Percentiles rank a stretch among this genome's conserved stretches.
These are phyloP conservation scores for Acronicta psi DNA, from an alignment of 2,888 invertebrate species.

Conservation along the genomic window DNA sequence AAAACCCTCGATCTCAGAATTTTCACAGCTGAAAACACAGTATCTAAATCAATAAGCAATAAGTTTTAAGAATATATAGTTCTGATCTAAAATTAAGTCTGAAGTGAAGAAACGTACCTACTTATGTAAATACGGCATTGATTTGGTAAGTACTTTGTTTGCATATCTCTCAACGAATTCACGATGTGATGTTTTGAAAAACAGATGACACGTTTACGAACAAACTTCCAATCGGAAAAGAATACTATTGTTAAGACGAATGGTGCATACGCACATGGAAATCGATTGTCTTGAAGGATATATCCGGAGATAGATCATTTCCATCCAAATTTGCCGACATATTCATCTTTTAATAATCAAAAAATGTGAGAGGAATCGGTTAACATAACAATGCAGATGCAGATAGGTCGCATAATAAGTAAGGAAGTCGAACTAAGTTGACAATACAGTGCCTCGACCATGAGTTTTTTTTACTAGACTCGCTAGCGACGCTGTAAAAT, in stretches of 20 bases:
- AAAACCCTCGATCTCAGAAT: too few relatives aligned
- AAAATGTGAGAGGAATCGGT: too few relatives aligned
- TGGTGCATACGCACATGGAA: constrained; percentile 33
- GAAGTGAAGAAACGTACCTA: background rate
- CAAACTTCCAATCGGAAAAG: constrained; percentile 56
- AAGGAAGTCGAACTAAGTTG: too few relatives aligned
- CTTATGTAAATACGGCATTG: constrained; percentile 3
- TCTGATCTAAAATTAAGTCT: background rate
- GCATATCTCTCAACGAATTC: constrained; percentile 62
- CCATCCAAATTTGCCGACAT: too few relatives aligned
- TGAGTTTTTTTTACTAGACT: too few relatives aligned
- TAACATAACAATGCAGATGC: too few relatives aligned
- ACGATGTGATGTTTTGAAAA: constrained; percentile 66
- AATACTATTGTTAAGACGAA: constrained; percentile 45
- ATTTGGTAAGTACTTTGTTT: constrained; percentile 44
- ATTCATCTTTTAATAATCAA: background rate
- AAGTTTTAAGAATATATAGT: background rate
- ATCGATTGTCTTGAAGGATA: constrained; percentile 30
- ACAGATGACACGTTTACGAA: constrained; percentile 64
- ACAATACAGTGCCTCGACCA: too few relatives aligned
- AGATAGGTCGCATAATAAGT: too few relatives aligned
- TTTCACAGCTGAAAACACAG: too few relatives aligned
- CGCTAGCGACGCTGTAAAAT: too few relatives aligned
- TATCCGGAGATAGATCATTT: background rate
- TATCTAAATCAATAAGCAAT: too few relatives aligned